These are phyloP conservation scores for Lacerta agilis DNA, from an alignment of 2,797 vertebrate genomes.

Conservation along the genomic window DNA sequence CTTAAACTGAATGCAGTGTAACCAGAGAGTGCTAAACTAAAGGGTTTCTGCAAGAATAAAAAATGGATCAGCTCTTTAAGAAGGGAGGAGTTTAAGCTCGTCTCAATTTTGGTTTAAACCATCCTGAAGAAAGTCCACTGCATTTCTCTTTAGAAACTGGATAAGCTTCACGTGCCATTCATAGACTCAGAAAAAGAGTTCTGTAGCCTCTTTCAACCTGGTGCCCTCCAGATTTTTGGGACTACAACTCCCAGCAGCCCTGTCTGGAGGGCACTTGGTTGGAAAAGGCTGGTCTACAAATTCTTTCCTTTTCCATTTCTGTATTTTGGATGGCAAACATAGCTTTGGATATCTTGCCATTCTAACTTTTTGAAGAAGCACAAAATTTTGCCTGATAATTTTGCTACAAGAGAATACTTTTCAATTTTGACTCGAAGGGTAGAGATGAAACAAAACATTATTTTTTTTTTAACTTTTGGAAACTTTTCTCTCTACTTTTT, in stretches of 20 bases:
- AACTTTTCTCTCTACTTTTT: constrained; percentile 27
- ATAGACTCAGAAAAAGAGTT: neutral
- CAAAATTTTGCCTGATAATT: neutral
- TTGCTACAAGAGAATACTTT: neutral
- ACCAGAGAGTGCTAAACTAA: constrained; percentile 1
- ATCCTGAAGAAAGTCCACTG: neutral
- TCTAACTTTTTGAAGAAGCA: constrained; percentile 5
- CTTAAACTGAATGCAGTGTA: constrained; percentile 17
- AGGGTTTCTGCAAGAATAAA: constrained; percentile 4
- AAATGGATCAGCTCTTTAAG: constrained; percentile 13
- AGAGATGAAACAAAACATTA: constrained; percentile 35
- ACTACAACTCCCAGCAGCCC: no score
- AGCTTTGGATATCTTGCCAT: neutral
- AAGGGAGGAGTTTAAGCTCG: constrained; percentile 24
- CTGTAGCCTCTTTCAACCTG: neutral
- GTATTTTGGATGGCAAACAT: neutral
- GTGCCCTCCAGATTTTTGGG: no score
- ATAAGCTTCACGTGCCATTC: constrained; percentile 27
- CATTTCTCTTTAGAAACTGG: neutral
- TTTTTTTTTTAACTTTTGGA: constrained; percentile 28
- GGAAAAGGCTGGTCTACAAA: neutral
- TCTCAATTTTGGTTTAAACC: neutral
- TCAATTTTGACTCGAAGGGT: constrained; percentile 27
- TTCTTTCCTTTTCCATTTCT: neutral
- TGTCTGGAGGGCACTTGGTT: no score